Conservation (phyloP, 2,113 vertebrate species). For the Platichthys stellatus region DNA sequence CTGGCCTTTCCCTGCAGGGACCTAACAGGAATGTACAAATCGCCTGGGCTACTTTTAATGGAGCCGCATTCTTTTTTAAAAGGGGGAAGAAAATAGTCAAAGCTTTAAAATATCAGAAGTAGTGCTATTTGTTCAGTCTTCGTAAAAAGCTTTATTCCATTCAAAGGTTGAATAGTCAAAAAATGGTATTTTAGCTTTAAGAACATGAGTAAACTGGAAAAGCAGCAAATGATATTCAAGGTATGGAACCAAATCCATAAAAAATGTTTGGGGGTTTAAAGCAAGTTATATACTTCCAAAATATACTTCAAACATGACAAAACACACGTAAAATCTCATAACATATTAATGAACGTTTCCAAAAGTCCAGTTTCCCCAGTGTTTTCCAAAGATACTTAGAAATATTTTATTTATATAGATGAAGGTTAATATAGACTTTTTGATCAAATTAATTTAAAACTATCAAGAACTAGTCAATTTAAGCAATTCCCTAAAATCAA, state of each 20-base stretch:
- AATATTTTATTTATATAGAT: no score
- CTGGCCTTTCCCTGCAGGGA: constrained; percentile 6
- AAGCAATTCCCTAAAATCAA: no score
- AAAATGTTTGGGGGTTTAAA: no score
- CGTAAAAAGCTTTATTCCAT: neutral
- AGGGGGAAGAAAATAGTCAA: neutral
- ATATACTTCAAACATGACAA: no score
- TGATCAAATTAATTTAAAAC: no score
- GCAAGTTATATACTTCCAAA: no score
- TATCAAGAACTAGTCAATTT: no score
- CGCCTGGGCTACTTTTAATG: constrained; percentile 8
- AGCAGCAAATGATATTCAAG: neutral
- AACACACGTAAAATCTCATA: no score
- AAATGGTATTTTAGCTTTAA: neutral
- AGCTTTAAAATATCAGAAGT: neutral
- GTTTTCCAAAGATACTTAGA: no score
- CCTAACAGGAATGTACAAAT: neutral
- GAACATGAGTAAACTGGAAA: neutral
- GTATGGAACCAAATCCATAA: neutral
- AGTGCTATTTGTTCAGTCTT: neutral
- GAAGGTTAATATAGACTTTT: no score
- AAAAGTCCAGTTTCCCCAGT: no score
- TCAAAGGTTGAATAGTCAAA: neutral
- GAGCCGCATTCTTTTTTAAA: neutral
- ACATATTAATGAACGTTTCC: no score